Evolutionary conservation across 2,888 invertebrate genomes (phyloP), one percentile per base, ranked within the genome.

Genomic region (Lamproptera curius): DNA sequence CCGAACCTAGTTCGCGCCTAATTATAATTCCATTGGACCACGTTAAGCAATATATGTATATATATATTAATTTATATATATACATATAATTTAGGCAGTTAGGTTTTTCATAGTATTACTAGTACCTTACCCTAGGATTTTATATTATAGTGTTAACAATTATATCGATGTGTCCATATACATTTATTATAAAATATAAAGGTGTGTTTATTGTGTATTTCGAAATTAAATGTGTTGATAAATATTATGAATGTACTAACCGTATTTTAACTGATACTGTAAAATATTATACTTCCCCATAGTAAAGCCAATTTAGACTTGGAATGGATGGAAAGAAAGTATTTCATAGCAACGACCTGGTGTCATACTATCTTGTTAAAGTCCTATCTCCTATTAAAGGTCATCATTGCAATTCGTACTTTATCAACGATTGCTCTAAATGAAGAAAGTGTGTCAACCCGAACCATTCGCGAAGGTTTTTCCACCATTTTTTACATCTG

Each of bases 31-130:
- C 79, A 80, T 82, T 67, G 86, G 85, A 87, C 85, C 86, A 87
- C 66, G 71, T 75, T 82, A 84, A 86, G 85, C 86, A 86, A 86
- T 85, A 85, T 75, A 71, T 73, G 58, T 79, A 65, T 78, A 73
- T 78, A 76, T 78, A 76, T 76, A 31, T 31, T 31, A 13, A n/a
- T 31, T 31, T 31, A 31, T 11, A 31, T 64, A 76, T 81, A 81
- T 74, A 70, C 72, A 58, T 78, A 65, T 78, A 73, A 76, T 75
- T 76, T 82, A 82, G 73, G 64, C 71, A 73, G 73, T 61, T 74
- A 76, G 70, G 64, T 65, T 67, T 69, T 73, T 73, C 73, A 70
- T 77, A 81, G 71, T 65, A 58, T 62, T 66, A 63, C 60, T 84
- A 80, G 79, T 84, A 84, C 82, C 79, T 77, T 78, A 80, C 70